phyloP scores from a whole-genome alignment of 2,797 vertebrate genomes.

The Megaceryle alcyon region DNA sequence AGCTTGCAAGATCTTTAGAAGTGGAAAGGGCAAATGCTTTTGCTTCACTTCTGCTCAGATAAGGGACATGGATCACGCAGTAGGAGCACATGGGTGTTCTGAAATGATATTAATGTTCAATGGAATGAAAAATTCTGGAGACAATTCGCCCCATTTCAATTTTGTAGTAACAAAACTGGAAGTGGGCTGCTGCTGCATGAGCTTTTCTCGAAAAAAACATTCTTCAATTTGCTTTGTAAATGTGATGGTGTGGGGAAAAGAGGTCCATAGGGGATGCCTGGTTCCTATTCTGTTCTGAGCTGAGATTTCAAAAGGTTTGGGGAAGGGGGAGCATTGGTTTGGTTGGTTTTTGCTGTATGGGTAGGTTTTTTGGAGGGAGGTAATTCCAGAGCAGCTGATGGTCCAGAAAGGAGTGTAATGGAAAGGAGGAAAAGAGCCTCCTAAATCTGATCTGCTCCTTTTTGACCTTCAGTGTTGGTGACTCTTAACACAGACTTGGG shows the following conservation, averaged over 20 bases:
- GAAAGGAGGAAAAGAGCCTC: background rate
- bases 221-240: background rate
- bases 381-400: background rate
- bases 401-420: background rate
- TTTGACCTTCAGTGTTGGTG: background rate
- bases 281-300: background rate
- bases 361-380: background rate
- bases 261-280: background rate
- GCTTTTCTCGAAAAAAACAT: background rate
- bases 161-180: background rate
- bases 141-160: background rate
- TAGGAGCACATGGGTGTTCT: background rate
- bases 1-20: conserved; percentile 19
- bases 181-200: background rate
- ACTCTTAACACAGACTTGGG: background rate
- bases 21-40: conserved; percentile 23
- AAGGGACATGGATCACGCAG: background rate
- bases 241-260: background rate
- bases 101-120: background rate
- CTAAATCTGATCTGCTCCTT: background rate
- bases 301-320: background rate
- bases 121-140: background rate
- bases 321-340: background rate
- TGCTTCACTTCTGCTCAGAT: background rate
- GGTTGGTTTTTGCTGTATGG: background rate